Percentiles rank a stretch among this genome's conserved stretches.
These are phyloP conservation scores for Dolichotis patagonum DNA, from an alignment of 2,113 vertebrate genomes.

Conservation along the genomic window DNA sequence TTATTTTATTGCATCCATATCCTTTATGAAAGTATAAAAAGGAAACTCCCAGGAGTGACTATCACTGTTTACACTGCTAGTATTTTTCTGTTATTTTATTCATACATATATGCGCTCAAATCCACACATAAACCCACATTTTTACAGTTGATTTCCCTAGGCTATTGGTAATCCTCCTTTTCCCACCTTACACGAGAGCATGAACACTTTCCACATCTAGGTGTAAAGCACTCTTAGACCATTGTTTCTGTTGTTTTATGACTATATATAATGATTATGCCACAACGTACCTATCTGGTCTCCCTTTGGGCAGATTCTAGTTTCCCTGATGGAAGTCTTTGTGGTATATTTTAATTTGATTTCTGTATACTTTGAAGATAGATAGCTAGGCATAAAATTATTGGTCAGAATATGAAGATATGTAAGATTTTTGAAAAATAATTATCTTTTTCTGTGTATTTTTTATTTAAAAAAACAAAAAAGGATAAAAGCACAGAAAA, in stretches of 20 bases:
- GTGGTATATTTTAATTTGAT: constrained; percentile 40
- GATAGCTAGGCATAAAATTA: background rate
- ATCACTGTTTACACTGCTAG: background rate
- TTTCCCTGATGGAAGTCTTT: constrained; percentile 2
- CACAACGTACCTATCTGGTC: background rate
- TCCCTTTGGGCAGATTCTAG: background rate
- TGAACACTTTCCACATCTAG: background rate
- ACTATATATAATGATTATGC: background rate
- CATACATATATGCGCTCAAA: background rate
- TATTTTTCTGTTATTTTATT: background rate
- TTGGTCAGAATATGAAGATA: background rate
- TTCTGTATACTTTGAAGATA: constrained; percentile 26
- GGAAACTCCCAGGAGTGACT: background rate
- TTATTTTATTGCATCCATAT: constrained; percentile 8
- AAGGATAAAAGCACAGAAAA: too few relatives aligned
- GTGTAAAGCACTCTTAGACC: constrained; percentile 3
- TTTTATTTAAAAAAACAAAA: too few relatives aligned
- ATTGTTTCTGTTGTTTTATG: background rate
- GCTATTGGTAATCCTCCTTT: background rate
- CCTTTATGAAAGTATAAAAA: constrained; percentile 23
- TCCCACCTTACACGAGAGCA: background rate
- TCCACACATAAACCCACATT: background rate
- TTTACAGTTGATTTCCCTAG: background rate
- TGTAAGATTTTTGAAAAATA: background rate
- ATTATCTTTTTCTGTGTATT: too few relatives aligned